Conservation (phyloP, 2,113 vertebrate species). For the Urocitellus parryii region DNA sequence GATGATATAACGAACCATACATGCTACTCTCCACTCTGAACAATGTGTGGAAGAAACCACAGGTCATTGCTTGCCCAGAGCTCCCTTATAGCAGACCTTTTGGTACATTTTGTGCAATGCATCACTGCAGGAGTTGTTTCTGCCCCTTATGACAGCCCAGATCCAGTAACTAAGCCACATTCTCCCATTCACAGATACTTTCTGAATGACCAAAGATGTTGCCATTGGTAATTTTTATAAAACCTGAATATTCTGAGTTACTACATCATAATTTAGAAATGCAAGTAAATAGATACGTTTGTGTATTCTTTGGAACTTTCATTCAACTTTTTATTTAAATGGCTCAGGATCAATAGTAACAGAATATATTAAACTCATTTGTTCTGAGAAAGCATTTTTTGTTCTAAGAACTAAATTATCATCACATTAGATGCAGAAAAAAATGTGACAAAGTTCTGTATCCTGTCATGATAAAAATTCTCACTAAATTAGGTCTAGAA, state of each 20-base stretch:
- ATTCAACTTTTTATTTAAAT: constrained; percentile 9
- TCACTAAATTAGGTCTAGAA: background rate
- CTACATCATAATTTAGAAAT: background rate
- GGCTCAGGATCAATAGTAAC: background rate
- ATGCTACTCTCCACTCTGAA: background rate
- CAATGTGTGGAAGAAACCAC: background rate
- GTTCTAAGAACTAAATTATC: background rate
- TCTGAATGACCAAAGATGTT: background rate
- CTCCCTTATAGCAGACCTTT: background rate
- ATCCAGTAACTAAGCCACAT: background rate
- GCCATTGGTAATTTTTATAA: background rate
- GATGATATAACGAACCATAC: background rate
- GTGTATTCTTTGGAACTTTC: background rate
- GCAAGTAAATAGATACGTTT: background rate
- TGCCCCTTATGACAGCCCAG: background rate
- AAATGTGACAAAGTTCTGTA: background rate
- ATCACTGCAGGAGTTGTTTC: background rate
- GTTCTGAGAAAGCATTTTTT: background rate
- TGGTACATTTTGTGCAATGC: no score
- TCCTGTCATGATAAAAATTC: background rate
- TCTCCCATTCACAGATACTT: background rate
- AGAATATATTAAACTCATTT: background rate
- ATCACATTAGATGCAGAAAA: background rate
- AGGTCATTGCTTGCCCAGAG: background rate
- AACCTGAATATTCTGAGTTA: background rate